These are phyloP conservation scores for Clepsis dumicolana DNA, from an alignment of 2,888 invertebrate genomes.

Conservation along the genomic window DNA sequence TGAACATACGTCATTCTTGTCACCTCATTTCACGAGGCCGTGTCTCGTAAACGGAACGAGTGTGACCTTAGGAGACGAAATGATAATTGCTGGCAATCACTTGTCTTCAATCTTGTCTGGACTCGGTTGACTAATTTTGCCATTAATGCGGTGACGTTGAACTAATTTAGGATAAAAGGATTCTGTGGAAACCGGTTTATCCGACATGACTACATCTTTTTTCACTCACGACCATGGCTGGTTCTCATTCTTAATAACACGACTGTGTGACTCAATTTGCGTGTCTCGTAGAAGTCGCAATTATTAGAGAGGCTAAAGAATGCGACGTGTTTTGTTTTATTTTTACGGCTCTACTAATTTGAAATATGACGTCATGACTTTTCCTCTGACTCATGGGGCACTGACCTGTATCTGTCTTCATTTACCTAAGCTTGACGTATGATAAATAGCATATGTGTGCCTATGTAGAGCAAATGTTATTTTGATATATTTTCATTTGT, in stretches of 20 bases:
- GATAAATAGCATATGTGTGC: not conserved
- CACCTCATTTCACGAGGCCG: constrained; percentile 63
- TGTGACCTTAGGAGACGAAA: constrained; percentile 80
- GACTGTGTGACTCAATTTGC: constrained; percentile 15
- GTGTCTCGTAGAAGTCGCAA: constrained; percentile 3
- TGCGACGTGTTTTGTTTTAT: constrained; percentile 11
- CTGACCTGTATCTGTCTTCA: constrained; percentile 4
- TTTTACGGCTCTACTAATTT: constrained; percentile 6
- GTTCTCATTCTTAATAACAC: not conserved
- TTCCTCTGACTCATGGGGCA: constrained; percentile 3
- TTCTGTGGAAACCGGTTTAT: constrained; percentile 28
- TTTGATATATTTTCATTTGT: too few relatives aligned
- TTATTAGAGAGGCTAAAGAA: constrained; percentile 12
- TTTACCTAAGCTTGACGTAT: not conserved
- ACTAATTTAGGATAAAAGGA: constrained; percentile 31
- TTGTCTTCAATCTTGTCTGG: constrained; percentile 56
- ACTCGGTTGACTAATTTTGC: constrained; percentile 51
- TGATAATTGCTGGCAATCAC: constrained; percentile 72
- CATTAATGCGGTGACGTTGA: constrained; percentile 37
- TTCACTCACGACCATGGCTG: constrained; percentile 2
- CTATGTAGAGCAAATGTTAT: not conserved
- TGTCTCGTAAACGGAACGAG: constrained; percentile 69
- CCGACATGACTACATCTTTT: constrained; percentile 15
- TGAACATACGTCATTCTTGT: constrained; percentile 62
- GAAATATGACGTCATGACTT: constrained; percentile 3